Conservation (phyloP, 2,797 vertebrate species). For the Enteromius afrohamiltoni region DNA sequence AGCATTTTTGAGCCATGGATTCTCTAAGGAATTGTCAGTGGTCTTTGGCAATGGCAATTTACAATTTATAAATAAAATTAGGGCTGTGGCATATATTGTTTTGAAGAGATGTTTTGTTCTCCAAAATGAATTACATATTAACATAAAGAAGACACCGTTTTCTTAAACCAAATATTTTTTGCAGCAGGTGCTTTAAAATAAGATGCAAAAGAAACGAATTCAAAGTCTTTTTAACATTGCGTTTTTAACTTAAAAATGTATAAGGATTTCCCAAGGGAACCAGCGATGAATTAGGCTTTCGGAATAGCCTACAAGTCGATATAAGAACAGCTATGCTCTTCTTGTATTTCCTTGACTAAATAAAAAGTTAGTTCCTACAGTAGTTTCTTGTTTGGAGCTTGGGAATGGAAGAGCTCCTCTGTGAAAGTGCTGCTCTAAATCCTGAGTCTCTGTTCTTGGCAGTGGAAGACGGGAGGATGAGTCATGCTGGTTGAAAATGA, state of each 20-base stretch:
- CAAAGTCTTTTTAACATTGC: neutral
- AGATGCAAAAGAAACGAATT: neutral
- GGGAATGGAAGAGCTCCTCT: constrained; percentile 50
- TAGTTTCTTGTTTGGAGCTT: constrained; percentile 36
- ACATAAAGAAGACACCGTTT: neutral
- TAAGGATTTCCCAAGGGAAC: neutral
- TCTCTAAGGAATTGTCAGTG: neutral
- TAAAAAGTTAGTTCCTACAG: neutral
- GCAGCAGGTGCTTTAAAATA: neutral
- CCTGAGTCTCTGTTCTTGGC: constrained; percentile 58
- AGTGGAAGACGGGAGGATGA: constrained; percentile 56
- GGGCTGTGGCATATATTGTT: neutral
- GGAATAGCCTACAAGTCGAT: neutral
- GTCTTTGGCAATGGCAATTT: neutral
- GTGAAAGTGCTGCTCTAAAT: constrained; percentile 55
- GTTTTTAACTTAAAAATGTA: neutral
- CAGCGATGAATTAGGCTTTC: neutral
- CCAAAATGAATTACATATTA: neutral
- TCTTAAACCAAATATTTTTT: neutral
- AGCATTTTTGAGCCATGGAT: neutral
- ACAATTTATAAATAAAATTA: neutral
- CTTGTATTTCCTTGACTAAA: neutral
- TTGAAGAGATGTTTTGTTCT: neutral
- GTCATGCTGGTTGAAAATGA: constrained; percentile 63
- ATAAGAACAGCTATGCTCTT: neutral